Conservation (phyloP, 2,797 vertebrate genomes). For the Zenarchopterus dispar region DNA sequence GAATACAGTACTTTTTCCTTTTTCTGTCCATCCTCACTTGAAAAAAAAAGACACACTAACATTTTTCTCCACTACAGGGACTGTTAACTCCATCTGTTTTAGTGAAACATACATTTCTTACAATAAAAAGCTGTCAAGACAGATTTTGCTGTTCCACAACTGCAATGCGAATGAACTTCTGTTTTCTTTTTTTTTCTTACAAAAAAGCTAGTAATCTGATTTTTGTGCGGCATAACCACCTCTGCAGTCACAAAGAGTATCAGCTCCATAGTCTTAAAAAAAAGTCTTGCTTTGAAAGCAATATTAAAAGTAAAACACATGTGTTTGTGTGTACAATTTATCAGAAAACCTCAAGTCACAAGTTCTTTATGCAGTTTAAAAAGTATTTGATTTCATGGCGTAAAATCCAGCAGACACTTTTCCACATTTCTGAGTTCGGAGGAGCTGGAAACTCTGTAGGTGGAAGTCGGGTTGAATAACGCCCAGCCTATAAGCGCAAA, state of each 20-base stretch:
- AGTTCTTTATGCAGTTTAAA: constrained; percentile 32
- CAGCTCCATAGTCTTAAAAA: too few relatives aligned
- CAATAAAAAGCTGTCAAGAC: constrained; percentile 19
- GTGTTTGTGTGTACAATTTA: too few relatives aligned
- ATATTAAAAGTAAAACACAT: too few relatives aligned
- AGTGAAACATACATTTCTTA: constrained; percentile 27
- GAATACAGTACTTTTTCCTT: constrained; percentile 46
- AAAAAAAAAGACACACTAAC: constrained; percentile 9
- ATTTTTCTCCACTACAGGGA: constrained; percentile 18
- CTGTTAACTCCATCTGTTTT: constrained; percentile 52
- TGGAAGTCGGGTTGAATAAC: constrained; percentile 38
- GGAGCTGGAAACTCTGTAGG: constrained; percentile 6
- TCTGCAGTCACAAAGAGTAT: neutral
- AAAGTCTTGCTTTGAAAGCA: too few relatives aligned
- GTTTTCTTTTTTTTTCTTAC: too few relatives aligned
- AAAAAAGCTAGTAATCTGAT: neutral
- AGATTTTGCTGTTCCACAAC: constrained; percentile 1
- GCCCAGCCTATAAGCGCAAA: constrained; percentile 11
- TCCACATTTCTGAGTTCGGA: constrained; percentile 2
- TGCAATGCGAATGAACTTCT: neutral
- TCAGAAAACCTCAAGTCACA: constrained; percentile 21
- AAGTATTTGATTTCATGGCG: constrained; percentile 44
- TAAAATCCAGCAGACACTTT: constrained; percentile 33
- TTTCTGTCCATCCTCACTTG: constrained; percentile 24
- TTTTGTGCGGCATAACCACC: neutral